Percentiles rank a stretch among this genome's conserved stretches.
Evolutionary conservation across 2,113 vertebrate species (phyloP).

Genomic region (Micromys minutus): DNA sequence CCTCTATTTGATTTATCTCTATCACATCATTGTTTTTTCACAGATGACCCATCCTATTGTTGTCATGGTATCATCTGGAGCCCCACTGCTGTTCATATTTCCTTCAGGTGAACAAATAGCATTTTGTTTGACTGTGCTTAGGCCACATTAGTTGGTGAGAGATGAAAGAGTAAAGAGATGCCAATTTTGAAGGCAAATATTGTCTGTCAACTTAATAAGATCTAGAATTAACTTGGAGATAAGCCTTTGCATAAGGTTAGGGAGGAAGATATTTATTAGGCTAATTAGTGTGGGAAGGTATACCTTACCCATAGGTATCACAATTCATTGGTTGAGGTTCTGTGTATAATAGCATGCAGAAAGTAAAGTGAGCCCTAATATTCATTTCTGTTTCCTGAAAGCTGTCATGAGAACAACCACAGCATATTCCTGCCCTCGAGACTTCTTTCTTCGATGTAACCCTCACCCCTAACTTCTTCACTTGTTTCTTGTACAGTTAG

Average conservation of each 20-base stretch:
- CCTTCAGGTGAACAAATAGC: neutral
- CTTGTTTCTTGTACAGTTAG: neutral
- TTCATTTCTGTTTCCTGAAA: too few species aligned
- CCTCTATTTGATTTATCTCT: neutral
- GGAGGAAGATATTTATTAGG: neutral
- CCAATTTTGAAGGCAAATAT: neutral
- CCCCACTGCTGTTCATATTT: accelerated
- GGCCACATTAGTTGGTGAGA: neutral
- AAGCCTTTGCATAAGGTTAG: accelerated
- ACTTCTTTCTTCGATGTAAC: too few species aligned
- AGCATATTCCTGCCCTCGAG: neutral
- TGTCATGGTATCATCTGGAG: accelerated
- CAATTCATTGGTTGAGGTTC: neutral
- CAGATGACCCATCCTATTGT: neutral
- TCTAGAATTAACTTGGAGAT: neutral
- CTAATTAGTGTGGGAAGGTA: neutral
- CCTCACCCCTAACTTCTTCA: neutral
- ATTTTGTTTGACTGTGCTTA: neutral
- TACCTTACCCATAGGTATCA: neutral
- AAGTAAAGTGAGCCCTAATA: neutral
- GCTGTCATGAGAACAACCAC: neutral
- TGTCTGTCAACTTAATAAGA: neutral
- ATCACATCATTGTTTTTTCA: neutral
- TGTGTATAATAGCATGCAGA: neutral
- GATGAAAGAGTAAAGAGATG: neutral